phyloP scores from a whole-genome alignment of 2,888 invertebrate genomes.

The Helobdella robusta region DNA sequence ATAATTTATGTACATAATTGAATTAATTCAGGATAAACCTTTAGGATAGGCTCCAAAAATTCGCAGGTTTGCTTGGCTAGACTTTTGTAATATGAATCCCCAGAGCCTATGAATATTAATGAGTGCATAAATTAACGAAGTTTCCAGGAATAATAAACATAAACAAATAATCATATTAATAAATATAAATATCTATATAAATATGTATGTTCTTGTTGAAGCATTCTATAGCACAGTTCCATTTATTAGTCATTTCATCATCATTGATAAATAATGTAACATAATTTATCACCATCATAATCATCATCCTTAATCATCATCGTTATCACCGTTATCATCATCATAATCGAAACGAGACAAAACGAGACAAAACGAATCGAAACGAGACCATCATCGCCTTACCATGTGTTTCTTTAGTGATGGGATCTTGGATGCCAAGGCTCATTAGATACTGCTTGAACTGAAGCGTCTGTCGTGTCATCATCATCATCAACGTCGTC shows the following conservation, averaged over 20 bases:
- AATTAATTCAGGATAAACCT: too few relatives aligned
- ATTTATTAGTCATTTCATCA: background rate
- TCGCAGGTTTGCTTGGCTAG: conserved; percentile 62
- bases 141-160: background rate
- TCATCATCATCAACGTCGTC: background rate
- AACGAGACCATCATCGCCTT: too few relatives aligned
- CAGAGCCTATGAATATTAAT: conserved; percentile 54
- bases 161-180: background rate
- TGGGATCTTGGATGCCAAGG: conserved; percentile 93
- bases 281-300: background rate
- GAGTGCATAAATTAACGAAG: background rate
- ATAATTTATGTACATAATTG: too few relatives aligned
- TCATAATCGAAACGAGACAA: background rate
- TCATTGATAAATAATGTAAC: background rate
- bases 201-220: too few relatives aligned
- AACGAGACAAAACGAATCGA: too few relatives aligned
- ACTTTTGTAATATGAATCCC: conserved; percentile 68
- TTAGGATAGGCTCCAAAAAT: conserved; percentile 20
- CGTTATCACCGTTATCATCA: background rate
- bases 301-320: too few relatives aligned
- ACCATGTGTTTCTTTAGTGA: conserved; percentile 76
- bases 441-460: conserved; percentile 93
- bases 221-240: too few relatives aligned
- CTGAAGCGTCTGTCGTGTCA: conserved; percentile 63
- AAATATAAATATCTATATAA: too few relatives aligned